Evolutionary conservation across 2,888 invertebrate species (phyloP).

Genomic region (Callinectes sapidus): DNA sequence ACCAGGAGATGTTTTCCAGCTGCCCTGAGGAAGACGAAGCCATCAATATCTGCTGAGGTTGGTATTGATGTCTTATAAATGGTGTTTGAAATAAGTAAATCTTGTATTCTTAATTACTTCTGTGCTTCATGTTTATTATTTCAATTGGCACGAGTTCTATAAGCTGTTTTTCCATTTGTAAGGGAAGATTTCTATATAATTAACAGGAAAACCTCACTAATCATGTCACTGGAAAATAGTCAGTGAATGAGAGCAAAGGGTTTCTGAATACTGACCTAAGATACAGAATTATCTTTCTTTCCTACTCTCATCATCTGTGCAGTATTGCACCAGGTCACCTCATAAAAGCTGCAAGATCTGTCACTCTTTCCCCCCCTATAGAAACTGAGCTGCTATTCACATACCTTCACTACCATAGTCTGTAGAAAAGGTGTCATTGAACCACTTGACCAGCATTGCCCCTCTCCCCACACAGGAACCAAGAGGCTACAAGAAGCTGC

Average conservation of each 20-base stretch:
- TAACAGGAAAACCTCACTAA: no score
- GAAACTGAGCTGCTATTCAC: no score
- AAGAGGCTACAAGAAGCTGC: constrained; percentile 57
- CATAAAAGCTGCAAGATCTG: neutral
- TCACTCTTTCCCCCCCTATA: neutral
- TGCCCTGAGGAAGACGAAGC: constrained; percentile 65
- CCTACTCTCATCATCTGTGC: neutral
- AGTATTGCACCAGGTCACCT: neutral
- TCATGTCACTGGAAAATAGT: no score
- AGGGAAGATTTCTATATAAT: no score
- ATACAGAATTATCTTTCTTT: neutral
- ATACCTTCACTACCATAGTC: neutral
- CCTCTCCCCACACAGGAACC: constrained; percentile 44
- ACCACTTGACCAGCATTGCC: neutral
- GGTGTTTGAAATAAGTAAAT: no score
- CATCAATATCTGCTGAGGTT: constrained; percentile 68
- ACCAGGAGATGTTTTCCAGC: constrained; percentile 63
- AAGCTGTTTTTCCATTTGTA: no score
- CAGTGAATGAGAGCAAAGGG: no score
- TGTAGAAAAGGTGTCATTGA: no score
- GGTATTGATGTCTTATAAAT: neutral
- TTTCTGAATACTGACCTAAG: no score
- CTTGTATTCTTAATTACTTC: no score
- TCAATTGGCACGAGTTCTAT: no score
- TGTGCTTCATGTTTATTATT: no score